These are phyloP conservation scores for Tigriopus californicus DNA, from an alignment of 2,888 invertebrate genomes.

Conservation along the genomic window DNA sequence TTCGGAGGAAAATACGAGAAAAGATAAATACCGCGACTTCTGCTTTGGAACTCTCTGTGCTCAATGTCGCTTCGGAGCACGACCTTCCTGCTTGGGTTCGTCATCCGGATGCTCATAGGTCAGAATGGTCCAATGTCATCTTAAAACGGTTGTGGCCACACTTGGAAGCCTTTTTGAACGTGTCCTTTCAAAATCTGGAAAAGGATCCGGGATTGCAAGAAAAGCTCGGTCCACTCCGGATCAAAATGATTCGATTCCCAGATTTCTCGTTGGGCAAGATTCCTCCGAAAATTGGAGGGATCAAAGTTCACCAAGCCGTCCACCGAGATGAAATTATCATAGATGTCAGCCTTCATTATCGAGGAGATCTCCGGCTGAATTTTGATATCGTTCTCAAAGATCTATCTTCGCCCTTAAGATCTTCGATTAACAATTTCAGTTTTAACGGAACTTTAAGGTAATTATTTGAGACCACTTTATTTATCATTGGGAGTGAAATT, in stretches of 20 bases:
- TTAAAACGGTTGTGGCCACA: slow-evolving; percentile 5
- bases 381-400: not conserved
- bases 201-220: not conserved
- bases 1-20: too few species aligned
- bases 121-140: slow-evolving; percentile 9
- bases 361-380: not conserved
- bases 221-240: not conserved
- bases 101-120: slow-evolving; percentile 5
- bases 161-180: not conserved
- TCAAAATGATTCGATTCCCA: not conserved
- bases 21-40: too few species aligned
- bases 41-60: too few species aligned
- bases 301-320: not conserved
- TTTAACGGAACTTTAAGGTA: not conserved
- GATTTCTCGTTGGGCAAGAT: not conserved
- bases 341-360: not conserved
- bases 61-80: not conserved
- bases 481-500: too few species aligned
- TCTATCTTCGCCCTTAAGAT: not conserved
- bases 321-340: slow-evolving; percentile 10
- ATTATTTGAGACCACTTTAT: too few species aligned
- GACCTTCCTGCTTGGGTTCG: slow-evolving; percentile 6
- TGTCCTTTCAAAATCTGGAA: not conserved
- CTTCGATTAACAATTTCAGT: not conserved
- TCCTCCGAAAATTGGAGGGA: slow-evolving; percentile 4